Evolutionary conservation across 2,113 vertebrate genomes (phyloP).

Genomic region (Pedionomus torquatus): DNA sequence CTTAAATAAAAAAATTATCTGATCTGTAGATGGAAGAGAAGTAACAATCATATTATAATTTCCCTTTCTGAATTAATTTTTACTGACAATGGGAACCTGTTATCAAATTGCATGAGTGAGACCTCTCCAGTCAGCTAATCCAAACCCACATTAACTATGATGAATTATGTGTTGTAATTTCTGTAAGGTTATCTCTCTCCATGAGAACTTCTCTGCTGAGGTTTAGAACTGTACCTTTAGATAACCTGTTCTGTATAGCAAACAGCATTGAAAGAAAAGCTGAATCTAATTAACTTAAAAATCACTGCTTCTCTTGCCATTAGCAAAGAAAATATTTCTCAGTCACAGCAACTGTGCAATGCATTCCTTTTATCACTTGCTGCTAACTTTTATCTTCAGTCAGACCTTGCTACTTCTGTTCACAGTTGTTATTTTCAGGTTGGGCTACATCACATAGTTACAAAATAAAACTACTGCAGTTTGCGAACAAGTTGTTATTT

Average conservation of each 20-base stretch:
- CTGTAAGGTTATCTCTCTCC: not conserved
- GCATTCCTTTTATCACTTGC: not conserved
- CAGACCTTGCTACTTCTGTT: not conserved
- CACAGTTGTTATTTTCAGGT: not conserved
- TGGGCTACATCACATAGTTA: not conserved
- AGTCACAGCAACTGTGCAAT: not conserved
- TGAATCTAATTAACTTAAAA: constrained; percentile 51
- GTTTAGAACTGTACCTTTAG: not conserved
- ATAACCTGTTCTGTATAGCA: not conserved
- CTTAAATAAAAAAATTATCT: not conserved
- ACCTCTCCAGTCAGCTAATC: constrained; percentile 2
- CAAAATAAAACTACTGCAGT: not conserved
- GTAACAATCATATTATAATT: not conserved
- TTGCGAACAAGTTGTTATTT: not conserved
- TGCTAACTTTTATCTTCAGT: not conserved
- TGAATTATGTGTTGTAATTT: constrained; percentile 12
- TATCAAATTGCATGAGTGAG: not conserved
- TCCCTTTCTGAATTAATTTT: not conserved
- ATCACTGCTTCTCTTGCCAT: not conserved
- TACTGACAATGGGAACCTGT: constrained; percentile 3
- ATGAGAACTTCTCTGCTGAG: not conserved
- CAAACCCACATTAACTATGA: not conserved
- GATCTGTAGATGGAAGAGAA: not conserved
- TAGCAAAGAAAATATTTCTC: not conserved
- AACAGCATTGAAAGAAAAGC: not conserved